A percentile compares a stretch with the other conserved stretches of the same genome.
Evolutionary conservation across 2,888 invertebrate genomes (phyloP).

Genomic region (Pogonocherus hispidulus): DNA sequence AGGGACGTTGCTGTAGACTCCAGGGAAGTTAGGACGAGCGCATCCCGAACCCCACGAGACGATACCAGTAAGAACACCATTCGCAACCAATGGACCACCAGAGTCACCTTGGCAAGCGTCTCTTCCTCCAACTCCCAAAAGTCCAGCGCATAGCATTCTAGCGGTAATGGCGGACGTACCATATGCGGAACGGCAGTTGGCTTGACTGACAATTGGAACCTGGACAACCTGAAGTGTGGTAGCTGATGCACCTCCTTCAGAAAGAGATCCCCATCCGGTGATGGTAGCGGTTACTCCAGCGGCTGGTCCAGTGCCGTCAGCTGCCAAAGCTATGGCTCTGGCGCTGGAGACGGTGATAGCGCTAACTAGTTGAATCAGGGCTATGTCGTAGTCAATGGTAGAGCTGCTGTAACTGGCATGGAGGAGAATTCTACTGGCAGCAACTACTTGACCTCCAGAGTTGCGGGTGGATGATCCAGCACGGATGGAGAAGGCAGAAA

Average conservation of each 20-base stretch:
- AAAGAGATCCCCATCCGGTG: slow-evolving; percentile 40
- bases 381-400: slow-evolving; percentile 45
- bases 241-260: slow-evolving; percentile 29
- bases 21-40: slow-evolving; percentile 47
- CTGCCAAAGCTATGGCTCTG: not conserved
- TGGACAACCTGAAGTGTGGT: slow-evolving; percentile 37
- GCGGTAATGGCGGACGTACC: slow-evolving; percentile 56
- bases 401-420: slow-evolving; percentile 35
- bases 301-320: not conserved
- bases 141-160: slow-evolving; percentile 73
- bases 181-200: slow-evolving; percentile 14
- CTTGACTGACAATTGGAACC: slow-evolving; percentile 34
- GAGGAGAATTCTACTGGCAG: slow-evolving; percentile 27
- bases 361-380: not conserved
- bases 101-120: slow-evolving; percentile 70
- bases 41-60: slow-evolving; percentile 47
- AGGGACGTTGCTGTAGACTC: slow-evolving; percentile 48
- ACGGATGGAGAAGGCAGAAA: slow-evolving; percentile 27
- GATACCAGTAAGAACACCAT: slow-evolving; percentile 35
- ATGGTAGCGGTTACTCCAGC: slow-evolving; percentile 31
- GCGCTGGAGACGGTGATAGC: not conserved
- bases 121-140: slow-evolving; percentile 69
- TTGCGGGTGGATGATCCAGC: slow-evolving; percentile 39
- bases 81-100: slow-evolving; percentile 47
- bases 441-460: slow-evolving; percentile 42